Conservation (phyloP, 2,113 vertebrate species). For the Lipophrys pholis region DNA sequence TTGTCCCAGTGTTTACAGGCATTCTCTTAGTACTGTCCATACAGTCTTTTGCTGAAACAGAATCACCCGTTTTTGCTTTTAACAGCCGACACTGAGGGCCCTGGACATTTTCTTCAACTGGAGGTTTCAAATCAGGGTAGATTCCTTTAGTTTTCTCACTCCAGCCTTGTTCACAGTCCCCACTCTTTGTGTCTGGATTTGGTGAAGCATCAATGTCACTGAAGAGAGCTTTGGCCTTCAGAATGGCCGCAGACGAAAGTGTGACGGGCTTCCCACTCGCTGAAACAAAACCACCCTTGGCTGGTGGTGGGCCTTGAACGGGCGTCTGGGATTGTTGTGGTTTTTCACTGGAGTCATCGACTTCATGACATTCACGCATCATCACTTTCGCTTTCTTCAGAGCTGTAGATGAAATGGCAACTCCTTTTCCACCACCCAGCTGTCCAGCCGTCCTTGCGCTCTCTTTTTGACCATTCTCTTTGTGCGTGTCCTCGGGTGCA, state of each 20-base stretch:
- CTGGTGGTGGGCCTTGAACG: not conserved
- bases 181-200: no score
- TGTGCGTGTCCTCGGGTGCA: constrained; percentile 17
- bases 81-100: constrained; percentile 25
- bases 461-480: constrained; percentile 10
- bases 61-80: constrained; percentile 40
- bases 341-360: constrained; percentile 8
- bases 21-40: not conserved
- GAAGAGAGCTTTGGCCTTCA: no score
- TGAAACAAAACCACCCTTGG: constrained; percentile 76
- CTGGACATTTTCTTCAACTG: constrained; percentile 47
- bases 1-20: not conserved
- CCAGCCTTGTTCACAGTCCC: no score
- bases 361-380: constrained; percentile 75
- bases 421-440: constrained; percentile 76
- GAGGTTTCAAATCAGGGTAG: constrained; percentile 83
- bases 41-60: constrained; percentile 40
- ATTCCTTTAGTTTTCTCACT: constrained; percentile 1
- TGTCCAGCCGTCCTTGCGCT: not conserved
- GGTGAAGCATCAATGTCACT: no score
- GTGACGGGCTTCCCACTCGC: no score
- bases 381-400: constrained; percentile 80
- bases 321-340: not conserved
- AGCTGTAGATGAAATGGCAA: constrained; percentile 80
- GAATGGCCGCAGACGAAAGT: no score